Evolutionary conservation across 2,113 vertebrate species (phyloP), one percentile per base, ranked within the genome.

Genomic region (Rhabdomys dilectus): DNA sequence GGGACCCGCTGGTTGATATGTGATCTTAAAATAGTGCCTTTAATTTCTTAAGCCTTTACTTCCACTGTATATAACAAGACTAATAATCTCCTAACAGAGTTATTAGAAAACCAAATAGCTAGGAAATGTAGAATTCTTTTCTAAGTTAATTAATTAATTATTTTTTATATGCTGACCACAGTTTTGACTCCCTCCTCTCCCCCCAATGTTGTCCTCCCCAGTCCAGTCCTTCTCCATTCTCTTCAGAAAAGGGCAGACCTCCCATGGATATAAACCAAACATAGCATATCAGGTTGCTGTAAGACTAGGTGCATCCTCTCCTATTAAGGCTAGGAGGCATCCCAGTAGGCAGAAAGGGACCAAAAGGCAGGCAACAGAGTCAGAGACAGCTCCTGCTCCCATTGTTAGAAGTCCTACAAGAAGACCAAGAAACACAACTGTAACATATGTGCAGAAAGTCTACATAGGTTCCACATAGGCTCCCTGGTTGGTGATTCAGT

Each of bases 1-100:
- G 66, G 66, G 42, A 81, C 29, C 48, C n/a, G 16, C 31, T 53
- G 51, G 16, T 11, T 95, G 75, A 53, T 73, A 90, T 72, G 34
- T 96, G 81, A 91, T 21, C n/a, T 77, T 89, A 36, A 16, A 66
- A 51, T 87, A 72, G 29, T 93, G 56, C 19, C 56, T 42, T 92
- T 90, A 90, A 91, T 16, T 88, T 78, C 42, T 73, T 81, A 22
- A 16, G 6, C 48, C 8, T 92, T 91, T 91, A 17, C 68, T 88
- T 93, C 13, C n/a, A 85, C 26, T 22, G 16, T 91, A 1, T 81
- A 93, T 89, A 80, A 48, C 78, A 39, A 26, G 60, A 56, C 11
- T 34, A 64, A 91, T 56, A 72, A 53, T 68, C 72, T 91, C 26
- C 36, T 39, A 31, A 5, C 7, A 19, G 51, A 9, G 77, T 91